A percentile compares a stretch with the other conserved stretches of the same genome.
Conservation (phyloP, 2,797 vertebrate species). For the Pagetopsis macropterus region DNA sequence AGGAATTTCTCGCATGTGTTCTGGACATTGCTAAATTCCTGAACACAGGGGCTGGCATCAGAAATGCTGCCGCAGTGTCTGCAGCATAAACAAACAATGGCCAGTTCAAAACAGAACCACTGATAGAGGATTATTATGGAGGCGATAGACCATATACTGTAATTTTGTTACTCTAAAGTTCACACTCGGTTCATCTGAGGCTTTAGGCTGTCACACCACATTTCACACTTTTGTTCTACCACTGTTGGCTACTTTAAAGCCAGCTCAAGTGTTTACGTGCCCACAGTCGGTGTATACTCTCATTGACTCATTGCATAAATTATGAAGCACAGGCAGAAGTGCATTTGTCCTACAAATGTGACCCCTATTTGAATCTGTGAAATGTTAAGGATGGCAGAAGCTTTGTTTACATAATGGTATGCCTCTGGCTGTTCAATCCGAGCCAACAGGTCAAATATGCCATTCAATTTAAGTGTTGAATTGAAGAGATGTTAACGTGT, state of each 20-base stretch:
- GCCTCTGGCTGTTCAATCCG: background rate
- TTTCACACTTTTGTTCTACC: conserved; percentile 23
- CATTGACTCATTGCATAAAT: conserved; percentile 24
- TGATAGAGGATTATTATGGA: conserved; percentile 24
- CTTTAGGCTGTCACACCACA: conserved; percentile 41
- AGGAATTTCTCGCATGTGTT: too few species aligned
- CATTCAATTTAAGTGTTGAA: conserved; percentile 13
- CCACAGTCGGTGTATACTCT: conserved; percentile 11
- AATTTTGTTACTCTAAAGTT: conserved; percentile 30
- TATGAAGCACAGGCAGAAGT: conserved; percentile 15
- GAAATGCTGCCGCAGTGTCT: background rate
- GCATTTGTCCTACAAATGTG: conserved; percentile 19
- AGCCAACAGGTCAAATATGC: conserved; percentile 9
- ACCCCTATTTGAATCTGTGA: background rate
- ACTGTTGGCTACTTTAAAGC: conserved; percentile 18
- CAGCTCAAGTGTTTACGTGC: conserved; percentile 17
- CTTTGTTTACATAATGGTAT: conserved; percentile 11
- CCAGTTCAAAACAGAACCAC: conserved; percentile 20
- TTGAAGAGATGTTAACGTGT: conserved; percentile 21
- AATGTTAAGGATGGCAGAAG: background rate
- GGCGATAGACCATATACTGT: conserved; percentile 9
- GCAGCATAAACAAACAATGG: conserved; percentile 5
- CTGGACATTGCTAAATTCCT: too few species aligned
- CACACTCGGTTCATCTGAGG: conserved; percentile 49
- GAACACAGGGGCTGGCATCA: too few species aligned